Evolutionary conservation across 2,888 invertebrate species (phyloP), one percentile per base, ranked within the genome.

Genomic region (Eupithecia exiguata): DNA sequence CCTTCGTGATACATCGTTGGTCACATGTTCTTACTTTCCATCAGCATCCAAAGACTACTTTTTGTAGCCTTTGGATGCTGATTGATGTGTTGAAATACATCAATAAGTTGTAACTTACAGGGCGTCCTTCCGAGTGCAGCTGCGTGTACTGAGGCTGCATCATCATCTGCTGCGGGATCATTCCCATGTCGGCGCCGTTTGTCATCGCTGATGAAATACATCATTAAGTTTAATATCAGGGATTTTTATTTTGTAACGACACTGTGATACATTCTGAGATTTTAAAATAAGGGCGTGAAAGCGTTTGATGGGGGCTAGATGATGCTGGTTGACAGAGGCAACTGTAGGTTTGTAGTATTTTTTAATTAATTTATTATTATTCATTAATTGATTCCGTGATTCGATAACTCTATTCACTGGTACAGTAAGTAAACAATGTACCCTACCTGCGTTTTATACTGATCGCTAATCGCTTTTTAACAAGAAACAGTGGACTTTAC

Each of bases 81-180:
- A n/a, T n/a, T n/a, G n/a, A n/a, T n/a, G n/a, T n/a, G n/a, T n/a
- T n/a, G 30, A 30, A 30, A 30, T 30, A 30, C 30, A 30, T 30
- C 30, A 30, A 30, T 30, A 30, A 30, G 30, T 30, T 30, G 30
- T 30, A 43, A 87, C 91, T 89, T 25, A 92, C 93, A 30, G 89
- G 90, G 76, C 91, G 85, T 65, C 78, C 81, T 3, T 92, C 91
- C 0, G 79, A 79, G 5, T 86, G 83, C 80, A 86, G 74, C 30
- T 84, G 87, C 74, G 86, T 87, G 82, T 88, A 91, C 0, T 83
- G 84, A n/a, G 85, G 86, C 79, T 87, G 90, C 84, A 89, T 83
- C 84, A 89, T 86, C 78, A 86, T 81, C 9, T 86, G 86, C 75
- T 86, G 92, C 65, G 87, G 87, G 74, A 88, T 80, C 3, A 81